Base-by-base conservation (phyloP, 2,888 invertebrate genomes). In the Machimus rusticus region DNA sequence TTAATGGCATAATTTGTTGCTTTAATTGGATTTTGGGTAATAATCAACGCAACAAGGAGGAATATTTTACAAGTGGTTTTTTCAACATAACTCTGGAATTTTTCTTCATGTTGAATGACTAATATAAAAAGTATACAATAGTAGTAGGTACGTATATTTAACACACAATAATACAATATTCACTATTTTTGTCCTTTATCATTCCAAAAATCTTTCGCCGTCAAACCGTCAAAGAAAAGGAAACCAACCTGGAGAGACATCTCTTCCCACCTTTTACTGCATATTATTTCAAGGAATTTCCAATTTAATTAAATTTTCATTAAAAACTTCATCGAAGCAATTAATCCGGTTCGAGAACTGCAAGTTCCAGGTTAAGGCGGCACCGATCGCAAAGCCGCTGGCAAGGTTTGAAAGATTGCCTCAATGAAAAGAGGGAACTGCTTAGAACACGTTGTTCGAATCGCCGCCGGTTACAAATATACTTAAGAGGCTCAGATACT, bases 251-350 rank as follows among this genome's bases (percentile, higher is more conserved):
- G 3, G 28, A n/a, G 66, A 57, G 23, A 57, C 19, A 55, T 55
- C 19, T 23, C 66, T 66, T 66, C 66, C 66, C 66, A 66, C 66
- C 28, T 28, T 19, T 51, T n/a, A 23, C 66, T 66, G 28, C 19
- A 19, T 19, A 66, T 23, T 66, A 66, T 28, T 66, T 28, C 28
- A 66, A 9, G 23, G 28, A 66, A 66, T 66, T 79, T 43, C 78
- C 5, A 79, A 79, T 51, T 55, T 79, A 79, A 79, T 79, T 79
- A 79, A 79, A 46, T 28, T 79, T 31, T 79, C 79, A 79, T 46
- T 34, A 51, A 23, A 46, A 79, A 51, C 51, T 79, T 79, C 79
- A 79, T 79, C 79, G 79, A 9, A 79, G 31, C 51, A 79, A 79
- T 79, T 79, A 79, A 79, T 79, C 79, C 46, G 28, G 66, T 28